Base-by-base conservation (phyloP, 1,140 invertebrate genomes). In the Ganaspis sp. region DNA sequence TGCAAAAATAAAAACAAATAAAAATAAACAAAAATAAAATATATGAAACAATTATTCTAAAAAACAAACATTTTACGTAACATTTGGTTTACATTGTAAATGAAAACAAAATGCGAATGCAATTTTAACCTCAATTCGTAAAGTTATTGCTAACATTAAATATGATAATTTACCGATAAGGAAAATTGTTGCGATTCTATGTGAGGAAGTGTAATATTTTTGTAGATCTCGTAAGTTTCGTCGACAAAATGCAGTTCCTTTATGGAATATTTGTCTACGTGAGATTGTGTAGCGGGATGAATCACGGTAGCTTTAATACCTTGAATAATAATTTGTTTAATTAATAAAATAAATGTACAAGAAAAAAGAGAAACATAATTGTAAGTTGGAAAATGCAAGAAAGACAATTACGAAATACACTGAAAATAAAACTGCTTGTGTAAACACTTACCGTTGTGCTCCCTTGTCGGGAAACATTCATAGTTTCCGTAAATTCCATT, bases 401-500 rank as follows among this genome's bases (percentile, higher is more conserved):
- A n/a, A n/a, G n/a, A n/a, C n/a, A n/a, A n/a, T n/a, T n/a, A n/a
- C n/a, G n/a, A n/a, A n/a, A n/a, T n/a, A n/a, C n/a, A n/a, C n/a
- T n/a, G n/a, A n/a, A 64, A 71, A 37, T 23, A 74, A 26, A 45
- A 58, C 29, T 34, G 11, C 15, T 12, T 70, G n/a, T 69, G 42
- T 15, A 75, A 74, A 72, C 70, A 73, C 92, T 92, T 92, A 96
- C 96, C 93, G 86, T 96, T 96, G 9, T 94, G 89, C 72, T 94
- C 90, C 5, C 91, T 82, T 9, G 89, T 89, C 0, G 95, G 94
- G 80, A 92, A 94, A 87, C 94, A 95, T 81, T 95, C 93, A 87
- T 96, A 98, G 83, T 95, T 95, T 38, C 95, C 95, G 89, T 98
- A 98, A 86, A 98, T 94, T 90, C 98, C 96, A 92, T 98, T 98